phyloP scores from a whole-genome alignment of 2,888 invertebrate genomes.

The Agriopis marginaria region DNA sequence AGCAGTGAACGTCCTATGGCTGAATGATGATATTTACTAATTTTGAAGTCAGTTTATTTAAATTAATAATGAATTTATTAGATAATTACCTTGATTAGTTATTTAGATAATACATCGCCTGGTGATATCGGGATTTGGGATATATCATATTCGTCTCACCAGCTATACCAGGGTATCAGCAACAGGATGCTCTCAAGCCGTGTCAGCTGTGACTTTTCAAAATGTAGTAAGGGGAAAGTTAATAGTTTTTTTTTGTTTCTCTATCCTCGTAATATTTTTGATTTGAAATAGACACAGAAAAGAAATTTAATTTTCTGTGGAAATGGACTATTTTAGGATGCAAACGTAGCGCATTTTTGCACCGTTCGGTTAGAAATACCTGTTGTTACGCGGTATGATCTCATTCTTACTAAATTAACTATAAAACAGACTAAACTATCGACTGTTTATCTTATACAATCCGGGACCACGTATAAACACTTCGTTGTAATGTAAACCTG shows the following conservation, averaged over 20 bases:
- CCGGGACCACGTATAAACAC: slow-evolving; percentile 52
- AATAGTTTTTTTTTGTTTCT: neutral
- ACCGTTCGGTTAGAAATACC: slow-evolving; percentile 10
- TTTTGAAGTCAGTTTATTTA: no score
- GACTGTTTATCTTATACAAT: slow-evolving; percentile 34
- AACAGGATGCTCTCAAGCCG: neutral
- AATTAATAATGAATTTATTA: no score
- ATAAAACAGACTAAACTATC: slow-evolving; percentile 36
- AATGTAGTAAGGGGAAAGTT: neutral
- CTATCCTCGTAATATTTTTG: neutral
- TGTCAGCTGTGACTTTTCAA: neutral
- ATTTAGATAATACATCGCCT: neutral
- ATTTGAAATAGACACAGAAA: no score
- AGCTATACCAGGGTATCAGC: slow-evolving; percentile 13
- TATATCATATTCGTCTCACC: slow-evolving; percentile 5
- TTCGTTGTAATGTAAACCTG: slow-evolving; percentile 53
- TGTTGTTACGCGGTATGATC: slow-evolving; percentile 28
- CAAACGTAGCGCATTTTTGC: no score
- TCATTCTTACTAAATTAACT: slow-evolving; percentile 31
- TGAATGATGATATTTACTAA: no score
- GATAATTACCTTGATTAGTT: no score
- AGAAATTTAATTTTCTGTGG: no score
- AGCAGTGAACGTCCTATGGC: no score
- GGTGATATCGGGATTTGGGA: slow-evolving; percentile 49
- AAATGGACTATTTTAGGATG: neutral